Percentiles rank a stretch among this genome's conserved stretches.
Conservation (phyloP, 1,140 invertebrate genomes). For the Kradibia gibbosae region DNA sequence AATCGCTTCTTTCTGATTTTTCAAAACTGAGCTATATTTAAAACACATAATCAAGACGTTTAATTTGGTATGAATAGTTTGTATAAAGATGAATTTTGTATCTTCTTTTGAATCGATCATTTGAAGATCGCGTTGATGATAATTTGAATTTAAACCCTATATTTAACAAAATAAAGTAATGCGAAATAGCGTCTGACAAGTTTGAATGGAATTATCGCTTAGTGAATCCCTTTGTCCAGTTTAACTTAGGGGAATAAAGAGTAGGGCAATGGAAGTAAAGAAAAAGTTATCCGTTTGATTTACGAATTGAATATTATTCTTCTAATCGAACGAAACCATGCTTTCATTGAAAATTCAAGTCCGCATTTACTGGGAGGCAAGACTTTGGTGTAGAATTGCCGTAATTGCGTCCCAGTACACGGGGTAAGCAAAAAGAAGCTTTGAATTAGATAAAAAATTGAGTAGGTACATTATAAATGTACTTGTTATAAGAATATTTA, state of each 20-base stretch:
- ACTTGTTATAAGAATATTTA: slow-evolving; percentile 1
- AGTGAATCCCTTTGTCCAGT: slow-evolving; percentile 77
- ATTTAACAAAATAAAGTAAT: slow-evolving; percentile 58
- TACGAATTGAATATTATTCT: slow-evolving; percentile 75
- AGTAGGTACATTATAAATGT: slow-evolving; percentile 61
- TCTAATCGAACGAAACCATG: slow-evolving; percentile 69
- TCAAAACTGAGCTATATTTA: too few relatives aligned
- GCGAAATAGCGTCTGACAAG: slow-evolving; percentile 53
- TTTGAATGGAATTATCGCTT: slow-evolving; percentile 70
- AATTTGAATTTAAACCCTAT: slow-evolving; percentile 36
- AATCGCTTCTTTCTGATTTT: too few relatives aligned
- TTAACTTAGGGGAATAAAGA: slow-evolving; percentile 70
- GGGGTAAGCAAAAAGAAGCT: slow-evolving; percentile 65
- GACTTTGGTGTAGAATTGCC: slow-evolving; percentile 65
- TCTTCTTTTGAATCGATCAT: too few relatives aligned
- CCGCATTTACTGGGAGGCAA: slow-evolving; percentile 70
- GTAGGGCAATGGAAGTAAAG: slow-evolving; percentile 66
- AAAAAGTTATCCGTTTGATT: slow-evolving; percentile 73
- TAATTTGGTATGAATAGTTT: too few relatives aligned
- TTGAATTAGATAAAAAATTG: slow-evolving; percentile 61
- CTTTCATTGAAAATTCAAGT: slow-evolving; percentile 76
- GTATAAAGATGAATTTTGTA: too few relatives aligned
- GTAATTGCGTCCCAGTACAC: slow-evolving; percentile 67
- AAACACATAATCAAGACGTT: too few relatives aligned
- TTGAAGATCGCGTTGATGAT: slow-evolving; percentile 54